Base-by-base conservation (phyloP, 2,797 vertebrate species). In the Mormyrops boulengeri region DNA sequence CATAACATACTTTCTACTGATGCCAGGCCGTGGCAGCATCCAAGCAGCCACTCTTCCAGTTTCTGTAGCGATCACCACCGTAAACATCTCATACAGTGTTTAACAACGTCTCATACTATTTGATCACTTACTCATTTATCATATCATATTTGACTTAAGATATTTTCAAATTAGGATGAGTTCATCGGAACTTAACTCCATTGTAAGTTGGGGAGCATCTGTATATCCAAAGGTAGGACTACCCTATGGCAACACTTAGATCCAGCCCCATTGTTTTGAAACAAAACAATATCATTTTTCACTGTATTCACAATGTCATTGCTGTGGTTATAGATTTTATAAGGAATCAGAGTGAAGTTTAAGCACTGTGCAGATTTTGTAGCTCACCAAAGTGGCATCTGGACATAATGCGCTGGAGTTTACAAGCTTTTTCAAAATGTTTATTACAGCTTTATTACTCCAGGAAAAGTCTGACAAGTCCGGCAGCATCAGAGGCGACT, bases 401-500 rank as follows among this genome's bases (percentile, higher is more conserved):
- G 14, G 69, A 77, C 69, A 77, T 4, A 77, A 77, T 14, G 69
- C 0, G 34, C 30, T 38, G 12, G 26, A 26, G 9, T 38, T 4
- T 73, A 30, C 66, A 14, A 73, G 30, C 66, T 17, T 77, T 17
- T 30, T 30, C 60, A 62, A 62, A 26, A 62, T 26, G 22, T 26
- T 62, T 62, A 26, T 22, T 62, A 26, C 62, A 66, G 62, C 11
- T 12, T 30, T 30, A 30, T 7, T 30, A 30, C 62, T 30, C 22
- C 4, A 34, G 34, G 69, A 34, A 38, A 77, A 84, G 44, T 11
- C 7, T 19, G 44, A 49, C 44, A 1, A 7, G 30, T 44, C 73
- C 30, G 1, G 60, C 60, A 22, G 14, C 4, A 19, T 19, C 4
- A 49, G 38, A 49, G 41, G 6, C 11, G 1, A 57, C 94, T 94